Conservation (phyloP, 1,140 invertebrate species). For the Drosophila miranda region DNA sequence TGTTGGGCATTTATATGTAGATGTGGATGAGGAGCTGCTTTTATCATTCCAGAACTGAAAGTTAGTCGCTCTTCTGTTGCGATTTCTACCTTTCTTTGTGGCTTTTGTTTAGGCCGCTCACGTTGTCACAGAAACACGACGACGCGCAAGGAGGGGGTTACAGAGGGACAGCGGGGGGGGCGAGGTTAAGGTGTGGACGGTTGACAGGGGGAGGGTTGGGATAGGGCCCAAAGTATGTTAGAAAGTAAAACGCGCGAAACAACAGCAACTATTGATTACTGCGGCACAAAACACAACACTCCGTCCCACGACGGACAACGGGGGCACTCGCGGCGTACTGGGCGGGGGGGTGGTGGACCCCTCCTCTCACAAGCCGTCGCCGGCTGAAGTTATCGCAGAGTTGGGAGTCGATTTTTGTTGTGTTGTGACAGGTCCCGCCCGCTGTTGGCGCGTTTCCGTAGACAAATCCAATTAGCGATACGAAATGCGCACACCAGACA, state of each 20-base stretch:
- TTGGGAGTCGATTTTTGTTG: slow-evolving; percentile 18
- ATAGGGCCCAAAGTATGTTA: slow-evolving; percentile 39
- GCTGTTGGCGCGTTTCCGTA: slow-evolving; percentile 30
- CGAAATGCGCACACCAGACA: slow-evolving; percentile 17
- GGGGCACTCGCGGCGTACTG: background rate
- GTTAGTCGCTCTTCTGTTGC: slow-evolving; percentile 28
- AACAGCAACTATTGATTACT: slow-evolving; percentile 71
- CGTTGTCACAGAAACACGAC: slow-evolving; percentile 70
- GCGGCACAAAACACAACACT: slow-evolving; percentile 11
- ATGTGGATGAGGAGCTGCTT: slow-evolving; percentile 18
- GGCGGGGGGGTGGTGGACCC: no score
- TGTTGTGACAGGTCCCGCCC: slow-evolving; percentile 52
- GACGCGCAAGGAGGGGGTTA: slow-evolving; percentile 10
- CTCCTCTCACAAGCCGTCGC: background rate
- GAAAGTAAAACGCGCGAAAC: slow-evolving; percentile 67
- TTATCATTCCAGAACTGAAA: slow-evolving; percentile 51
- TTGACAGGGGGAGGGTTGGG: background rate
- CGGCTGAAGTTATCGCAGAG: slow-evolving; percentile 69
- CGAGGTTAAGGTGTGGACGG: background rate
- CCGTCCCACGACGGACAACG: background rate
- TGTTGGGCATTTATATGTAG: slow-evolving; percentile 54
- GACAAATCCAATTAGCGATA: slow-evolving; percentile 74
- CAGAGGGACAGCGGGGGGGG: background rate
- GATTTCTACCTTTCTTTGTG: slow-evolving; percentile 19
- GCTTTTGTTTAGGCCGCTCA: slow-evolving; percentile 56